Evolutionary conservation across 2,797 vertebrate genomes (phyloP).

Genomic region (Megaceryle alcyon): DNA sequence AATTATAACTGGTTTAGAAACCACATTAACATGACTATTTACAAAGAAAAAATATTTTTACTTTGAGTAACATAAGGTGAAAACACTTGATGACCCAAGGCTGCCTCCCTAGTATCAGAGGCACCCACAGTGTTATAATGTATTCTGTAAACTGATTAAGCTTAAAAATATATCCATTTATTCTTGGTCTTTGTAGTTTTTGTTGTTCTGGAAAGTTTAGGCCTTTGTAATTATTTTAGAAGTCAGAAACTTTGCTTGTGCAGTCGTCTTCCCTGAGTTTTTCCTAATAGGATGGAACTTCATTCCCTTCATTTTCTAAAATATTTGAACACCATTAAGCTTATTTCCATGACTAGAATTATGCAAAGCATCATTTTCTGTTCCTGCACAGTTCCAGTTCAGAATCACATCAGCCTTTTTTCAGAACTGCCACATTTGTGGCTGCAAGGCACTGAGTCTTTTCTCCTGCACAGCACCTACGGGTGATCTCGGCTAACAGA

Average conservation of each 20-base stretch:
- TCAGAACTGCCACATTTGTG: background rate
- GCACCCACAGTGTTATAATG: background rate
- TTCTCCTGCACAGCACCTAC: background rate
- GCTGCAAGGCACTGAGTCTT: background rate
- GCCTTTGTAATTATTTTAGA: background rate
- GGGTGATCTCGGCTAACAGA: rapidly evolving
- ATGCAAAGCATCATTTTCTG: background rate
- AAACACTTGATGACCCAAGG: background rate
- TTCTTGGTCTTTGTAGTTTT: background rate
- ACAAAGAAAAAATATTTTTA: background rate
- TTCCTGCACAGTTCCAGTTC: background rate
- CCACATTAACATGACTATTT: background rate
- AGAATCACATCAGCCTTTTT: background rate
- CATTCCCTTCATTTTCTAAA: background rate
- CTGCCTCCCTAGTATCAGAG: background rate
- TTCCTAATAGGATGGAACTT: background rate
- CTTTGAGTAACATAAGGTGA: background rate
- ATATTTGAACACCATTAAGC: background rate
- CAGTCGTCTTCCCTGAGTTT: background rate
- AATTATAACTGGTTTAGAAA: background rate
- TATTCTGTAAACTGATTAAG: background rate
- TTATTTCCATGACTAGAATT: background rate
- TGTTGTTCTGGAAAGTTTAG: background rate
- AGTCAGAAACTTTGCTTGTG: background rate
- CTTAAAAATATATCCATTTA: background rate